Conservation (phyloP, 1,140 invertebrate species). For the Heterodera schachtii region DNA sequence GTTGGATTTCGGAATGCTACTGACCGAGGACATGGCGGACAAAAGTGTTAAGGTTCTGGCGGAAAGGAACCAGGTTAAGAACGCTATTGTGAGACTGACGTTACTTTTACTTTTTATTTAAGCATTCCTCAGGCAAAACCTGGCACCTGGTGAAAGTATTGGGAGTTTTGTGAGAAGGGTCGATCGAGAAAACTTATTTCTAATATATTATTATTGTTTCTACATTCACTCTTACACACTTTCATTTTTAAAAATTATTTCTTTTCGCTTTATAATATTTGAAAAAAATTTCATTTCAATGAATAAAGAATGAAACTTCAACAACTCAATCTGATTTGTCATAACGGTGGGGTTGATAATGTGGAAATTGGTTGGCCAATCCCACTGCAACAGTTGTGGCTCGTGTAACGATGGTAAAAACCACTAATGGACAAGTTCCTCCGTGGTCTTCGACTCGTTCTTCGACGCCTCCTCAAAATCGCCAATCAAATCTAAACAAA, state of each 20-base stretch:
- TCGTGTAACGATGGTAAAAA: not conserved
- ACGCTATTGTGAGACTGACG: not conserved
- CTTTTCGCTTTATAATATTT: not conserved
- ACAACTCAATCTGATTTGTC: conserved; percentile 13
- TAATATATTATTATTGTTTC: no score
- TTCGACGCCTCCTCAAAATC: conserved; percentile 42
- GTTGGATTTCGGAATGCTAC: not conserved
- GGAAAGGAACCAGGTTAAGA: not conserved
- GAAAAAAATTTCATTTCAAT: no score
- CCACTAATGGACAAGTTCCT: not conserved
- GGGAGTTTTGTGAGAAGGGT: not conserved
- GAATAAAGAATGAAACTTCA: not conserved
- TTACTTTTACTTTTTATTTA: not conserved
- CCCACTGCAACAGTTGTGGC: no score
- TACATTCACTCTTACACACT: not conserved
- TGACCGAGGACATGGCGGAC: not conserved
- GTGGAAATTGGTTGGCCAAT: not conserved
- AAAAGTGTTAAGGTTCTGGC: conserved; percentile 9
- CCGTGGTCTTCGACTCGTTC: conserved; percentile 33
- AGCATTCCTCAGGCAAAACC: not conserved
- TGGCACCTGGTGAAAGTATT: conserved; percentile 6
- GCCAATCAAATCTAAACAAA: conserved; percentile 35
- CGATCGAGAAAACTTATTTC: no score
- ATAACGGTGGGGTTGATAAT: not conserved
- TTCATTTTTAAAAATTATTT: not conserved